Base-by-base conservation (phyloP, 2,113 vertebrate species). In the Suricata suricatta region DNA sequence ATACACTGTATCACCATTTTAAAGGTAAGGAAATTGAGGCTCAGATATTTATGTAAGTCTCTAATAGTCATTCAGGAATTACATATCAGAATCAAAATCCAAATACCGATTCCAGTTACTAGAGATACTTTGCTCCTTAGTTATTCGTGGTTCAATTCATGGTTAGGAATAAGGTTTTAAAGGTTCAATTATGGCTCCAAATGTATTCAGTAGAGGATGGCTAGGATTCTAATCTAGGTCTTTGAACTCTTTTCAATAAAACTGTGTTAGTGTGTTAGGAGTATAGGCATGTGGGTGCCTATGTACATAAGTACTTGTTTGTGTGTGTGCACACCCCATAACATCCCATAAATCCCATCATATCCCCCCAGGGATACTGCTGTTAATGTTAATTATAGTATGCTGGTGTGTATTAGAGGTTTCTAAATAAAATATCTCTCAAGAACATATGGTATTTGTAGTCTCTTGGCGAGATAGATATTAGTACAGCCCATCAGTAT, bases 311-410 rank as follows among this genome's bases (percentile, higher is more conserved):
- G 44, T 11, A 13, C 44, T 27, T 76, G 72, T 2, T 44, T 64
- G 1, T 68, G 2, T 64, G 1, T 68, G 2, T 68, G 4, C 21
- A 35, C 33, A 60, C 3, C 1, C 2, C 21, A 29, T 54, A 33
- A 93, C 1, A 47, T 2, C 3, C 9, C 11, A 16, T 44, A 4
- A 15, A 50, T 68, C 21, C 27, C 54, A 15, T 82, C 63, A 86
- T 80, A 57, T 44, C 2, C 1, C 33, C 33, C 17, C 8, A 14
- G 0, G 5, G 25, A 1, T 1, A 83, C 35, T 60, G 27, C 2
- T 60, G 27, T 44, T 88, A 63, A 95, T 77, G 19, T 88, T 50
- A 60, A 88, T 25, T 44, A 50, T 17, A 23, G 11, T 60, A 71
- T 17, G 14, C 10, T 14, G 35, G 3, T 23, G 63, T 54, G 5